These are phyloP conservation scores for Synanthedon andrenaeformis DNA, from an alignment of 2,888 invertebrate species.

Conservation along the genomic window DNA sequence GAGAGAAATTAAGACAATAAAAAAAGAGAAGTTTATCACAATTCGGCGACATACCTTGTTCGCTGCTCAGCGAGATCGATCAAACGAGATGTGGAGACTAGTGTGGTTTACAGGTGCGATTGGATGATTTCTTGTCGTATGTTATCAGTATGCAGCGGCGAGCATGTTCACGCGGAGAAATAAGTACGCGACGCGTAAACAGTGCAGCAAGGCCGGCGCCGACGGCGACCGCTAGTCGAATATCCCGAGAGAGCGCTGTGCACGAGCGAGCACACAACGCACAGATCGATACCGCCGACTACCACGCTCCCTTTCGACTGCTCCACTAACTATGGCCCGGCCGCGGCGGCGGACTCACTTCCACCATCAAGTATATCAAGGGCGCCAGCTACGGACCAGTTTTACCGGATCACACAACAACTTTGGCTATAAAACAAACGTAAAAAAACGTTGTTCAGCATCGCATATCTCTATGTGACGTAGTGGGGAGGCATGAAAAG, in stretches of 20 bases:
- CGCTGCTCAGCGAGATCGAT: constrained; percentile 23
- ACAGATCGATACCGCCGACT: constrained; percentile 58
- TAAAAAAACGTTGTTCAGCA: constrained; percentile 33
- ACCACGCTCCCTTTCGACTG: constrained; percentile 48
- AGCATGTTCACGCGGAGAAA: constrained; percentile 57
- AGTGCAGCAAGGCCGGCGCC: constrained; percentile 64
- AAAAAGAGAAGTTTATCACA: no score
- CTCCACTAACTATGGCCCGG: constrained; percentile 29
- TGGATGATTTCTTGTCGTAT: constrained; percentile 33
- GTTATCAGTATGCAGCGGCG: constrained; percentile 51
- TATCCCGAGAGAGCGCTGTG: constrained; percentile 60
- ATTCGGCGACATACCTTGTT: constrained; percentile 19
- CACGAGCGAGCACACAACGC: constrained; percentile 52
- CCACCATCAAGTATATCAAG: constrained; percentile 15
- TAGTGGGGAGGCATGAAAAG: constrained; percentile 44
- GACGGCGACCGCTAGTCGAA: constrained; percentile 61
- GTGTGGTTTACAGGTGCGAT: constrained; percentile 26
- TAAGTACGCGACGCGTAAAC: constrained; percentile 50
- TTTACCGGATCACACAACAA: constrained; percentile 25
- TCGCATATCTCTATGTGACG: constrained; percentile 47
- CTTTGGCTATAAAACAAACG: constrained; percentile 21
- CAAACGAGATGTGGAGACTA: constrained; percentile 18
- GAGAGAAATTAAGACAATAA: no score
- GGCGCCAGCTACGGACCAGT: constrained; percentile 19
- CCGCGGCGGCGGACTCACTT: constrained; percentile 18